phyloP scores from a whole-genome alignment of 2,113 vertebrate species.

The Electrona antarctica region DNA sequence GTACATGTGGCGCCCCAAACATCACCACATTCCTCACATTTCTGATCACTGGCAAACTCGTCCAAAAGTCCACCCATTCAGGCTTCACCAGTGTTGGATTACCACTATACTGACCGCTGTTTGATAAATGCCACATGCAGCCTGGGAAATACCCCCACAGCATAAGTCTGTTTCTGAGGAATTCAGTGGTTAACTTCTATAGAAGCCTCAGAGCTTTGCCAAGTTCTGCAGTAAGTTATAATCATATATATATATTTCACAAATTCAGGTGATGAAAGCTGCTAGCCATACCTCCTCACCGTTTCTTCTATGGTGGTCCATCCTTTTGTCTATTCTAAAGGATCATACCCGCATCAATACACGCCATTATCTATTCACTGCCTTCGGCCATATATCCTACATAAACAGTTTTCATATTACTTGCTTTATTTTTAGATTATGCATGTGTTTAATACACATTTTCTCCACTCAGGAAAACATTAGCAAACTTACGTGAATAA shows the following conservation, averaged over 20 bases:
- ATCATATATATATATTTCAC: conserved; percentile 40
- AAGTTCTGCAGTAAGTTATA: conserved; percentile 37
- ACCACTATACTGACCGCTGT: conserved; percentile 36
- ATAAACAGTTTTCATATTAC: too few relatives aligned
- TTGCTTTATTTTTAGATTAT: too few relatives aligned
- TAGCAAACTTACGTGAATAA: too few relatives aligned
- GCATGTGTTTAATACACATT: too few relatives aligned
- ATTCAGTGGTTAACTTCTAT: conserved; percentile 41
- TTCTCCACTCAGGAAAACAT: too few relatives aligned
- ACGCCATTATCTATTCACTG: too few relatives aligned
- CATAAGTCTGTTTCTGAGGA: conserved; percentile 33
- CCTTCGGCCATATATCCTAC: too few relatives aligned
- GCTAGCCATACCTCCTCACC: conserved; percentile 21
- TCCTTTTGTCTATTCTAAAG: too few relatives aligned
- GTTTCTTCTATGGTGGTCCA: conserved; percentile 10
- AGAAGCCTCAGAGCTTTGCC: conserved; percentile 32
- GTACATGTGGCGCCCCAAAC: conserved; percentile 34
- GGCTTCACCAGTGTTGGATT: conserved; percentile 57
- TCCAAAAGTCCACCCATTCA: conserved; percentile 37
- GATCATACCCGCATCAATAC: too few relatives aligned
- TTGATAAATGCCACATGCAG: conserved; percentile 58
- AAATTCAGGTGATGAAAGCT: conserved; percentile 20
- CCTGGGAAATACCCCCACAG: conserved; percentile 55
- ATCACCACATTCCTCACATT: conserved; percentile 69
- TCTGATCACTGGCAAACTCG: conserved; percentile 58